Conservation (phyloP, 2,113 vertebrate genomes). For the Lophius piscatorius region DNA sequence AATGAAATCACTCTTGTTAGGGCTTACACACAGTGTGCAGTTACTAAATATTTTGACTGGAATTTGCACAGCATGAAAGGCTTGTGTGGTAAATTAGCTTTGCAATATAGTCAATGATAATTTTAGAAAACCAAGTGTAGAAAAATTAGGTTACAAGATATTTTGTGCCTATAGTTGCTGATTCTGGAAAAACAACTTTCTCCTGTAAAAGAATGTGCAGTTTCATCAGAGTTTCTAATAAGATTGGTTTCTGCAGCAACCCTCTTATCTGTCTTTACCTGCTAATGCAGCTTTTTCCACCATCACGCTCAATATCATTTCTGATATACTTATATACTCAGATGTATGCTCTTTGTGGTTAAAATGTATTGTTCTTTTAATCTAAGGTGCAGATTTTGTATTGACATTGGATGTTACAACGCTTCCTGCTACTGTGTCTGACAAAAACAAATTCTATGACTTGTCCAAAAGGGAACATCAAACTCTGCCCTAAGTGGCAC, state of each 20-base stretch:
- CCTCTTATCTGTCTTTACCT: constrained; percentile 9
- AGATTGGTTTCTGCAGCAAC: constrained; percentile 13
- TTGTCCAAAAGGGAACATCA: constrained; percentile 13
- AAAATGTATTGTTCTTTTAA: too few species aligned
- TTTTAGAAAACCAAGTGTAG: not conserved
- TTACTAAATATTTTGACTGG: constrained; percentile 34
- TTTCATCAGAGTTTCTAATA: constrained; percentile 24
- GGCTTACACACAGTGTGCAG: constrained; percentile 19
- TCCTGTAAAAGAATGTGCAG: constrained; percentile 11
- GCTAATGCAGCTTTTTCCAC: constrained; percentile 11
- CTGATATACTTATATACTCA: too few species aligned
- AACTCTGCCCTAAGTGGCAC: constrained; percentile 18
- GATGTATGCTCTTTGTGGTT: too few species aligned
- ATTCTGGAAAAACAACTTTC: constrained; percentile 1
- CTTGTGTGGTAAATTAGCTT: constrained; percentile 21
- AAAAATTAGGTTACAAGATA: not conserved
- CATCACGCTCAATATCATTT: too few species aligned
- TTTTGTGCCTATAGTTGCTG: constrained; percentile 14
- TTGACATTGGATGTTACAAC: too few species aligned
- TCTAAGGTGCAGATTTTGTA: too few species aligned
- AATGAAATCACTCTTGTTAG: constrained; percentile 42
- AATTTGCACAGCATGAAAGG: constrained; percentile 14
- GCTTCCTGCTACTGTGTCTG: constrained; percentile 8
- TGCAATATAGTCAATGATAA: constrained; percentile 13
- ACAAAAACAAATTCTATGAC: constrained; percentile 21